phyloP scores from a whole-genome alignment of 2,113 vertebrate genomes.

The Xyrauchen texanus region DNA sequence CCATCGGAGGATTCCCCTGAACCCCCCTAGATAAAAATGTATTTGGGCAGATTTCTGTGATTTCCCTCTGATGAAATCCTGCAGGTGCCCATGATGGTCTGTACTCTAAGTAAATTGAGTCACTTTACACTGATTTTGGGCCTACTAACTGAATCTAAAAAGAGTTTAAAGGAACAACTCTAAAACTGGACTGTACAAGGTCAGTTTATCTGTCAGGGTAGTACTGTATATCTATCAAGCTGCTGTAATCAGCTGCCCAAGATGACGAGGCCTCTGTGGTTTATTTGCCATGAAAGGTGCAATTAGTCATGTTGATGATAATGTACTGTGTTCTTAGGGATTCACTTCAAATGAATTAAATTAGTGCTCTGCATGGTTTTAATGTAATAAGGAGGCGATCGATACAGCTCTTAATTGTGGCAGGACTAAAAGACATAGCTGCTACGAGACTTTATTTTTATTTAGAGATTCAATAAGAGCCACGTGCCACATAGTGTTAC shows the following conservation, averaged over 20 bases:
- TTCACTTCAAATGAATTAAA: slow-evolving; percentile 21
- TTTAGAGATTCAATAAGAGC: slow-evolving; percentile 22
- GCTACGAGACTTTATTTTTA: slow-evolving; percentile 30
- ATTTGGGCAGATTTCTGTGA: too few species aligned
- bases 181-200: neutral
- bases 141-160: neutral
- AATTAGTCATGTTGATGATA: slow-evolving; percentile 40
- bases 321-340: slow-evolving; percentile 18
- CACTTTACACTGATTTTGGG: neutral
- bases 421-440: slow-evolving; percentile 4
- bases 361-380: slow-evolving; percentile 20
- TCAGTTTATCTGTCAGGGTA: neutral
- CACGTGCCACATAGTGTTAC: neutral
- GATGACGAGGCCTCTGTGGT: neutral
- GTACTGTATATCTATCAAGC: neutral
- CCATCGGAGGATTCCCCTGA: too few species aligned
- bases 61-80: too few species aligned
- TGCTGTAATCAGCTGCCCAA: neutral
- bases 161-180: neutral
- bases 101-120: neutral
- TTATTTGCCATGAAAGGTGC: slow-evolving; percentile 15
- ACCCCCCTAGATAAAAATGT: too few species aligned
- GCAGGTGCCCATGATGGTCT: neutral
- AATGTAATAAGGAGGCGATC: slow-evolving; percentile 31
- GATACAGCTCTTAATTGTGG: slow-evolving; percentile 31